A percentile compares a stretch with the other conserved stretches of the same genome.
phyloP scores from a whole-genome alignment of 2,888 invertebrate genomes.

The Tipula unca region DNA sequence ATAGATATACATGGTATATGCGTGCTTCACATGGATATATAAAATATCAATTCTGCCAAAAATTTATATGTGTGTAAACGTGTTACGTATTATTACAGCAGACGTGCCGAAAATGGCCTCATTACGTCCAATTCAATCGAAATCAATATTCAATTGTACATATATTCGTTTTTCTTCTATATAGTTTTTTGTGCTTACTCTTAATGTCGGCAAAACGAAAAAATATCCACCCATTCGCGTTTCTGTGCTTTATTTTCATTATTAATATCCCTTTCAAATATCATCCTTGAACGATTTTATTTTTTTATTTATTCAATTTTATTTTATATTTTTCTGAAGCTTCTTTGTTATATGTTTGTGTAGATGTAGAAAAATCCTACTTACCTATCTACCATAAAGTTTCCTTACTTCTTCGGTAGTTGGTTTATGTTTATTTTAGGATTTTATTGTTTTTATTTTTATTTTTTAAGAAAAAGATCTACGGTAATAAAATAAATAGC shows the following conservation, averaged over 20 bases:
- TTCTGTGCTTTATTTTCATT: neutral
- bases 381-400: no score
- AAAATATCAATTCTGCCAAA: neutral
- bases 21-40: neutral
- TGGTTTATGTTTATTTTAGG: neutral
- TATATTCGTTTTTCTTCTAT: neutral
- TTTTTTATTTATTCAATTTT: no score
- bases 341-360: neutral
- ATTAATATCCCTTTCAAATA: neutral
- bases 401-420: neutral
- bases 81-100: slow-evolving; percentile 3
- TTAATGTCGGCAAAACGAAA: neutral
- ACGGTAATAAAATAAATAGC: slow-evolving; percentile 14
- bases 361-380: no score
- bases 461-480: neutral
- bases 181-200: neutral
- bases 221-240: neutral
- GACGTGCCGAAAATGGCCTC: slow-evolving; percentile 17
- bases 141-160: neutral
- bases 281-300: neutral
- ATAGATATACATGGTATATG: neutral
- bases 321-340: neutral
- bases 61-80: neutral
- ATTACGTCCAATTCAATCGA: slow-evolving; percentile 18
- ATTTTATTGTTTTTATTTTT: neutral